Evolutionary conservation across 2,888 invertebrate genomes (phyloP), one percentile per base, ranked within the genome.

Genomic region (Cephus sareptanus): DNA sequence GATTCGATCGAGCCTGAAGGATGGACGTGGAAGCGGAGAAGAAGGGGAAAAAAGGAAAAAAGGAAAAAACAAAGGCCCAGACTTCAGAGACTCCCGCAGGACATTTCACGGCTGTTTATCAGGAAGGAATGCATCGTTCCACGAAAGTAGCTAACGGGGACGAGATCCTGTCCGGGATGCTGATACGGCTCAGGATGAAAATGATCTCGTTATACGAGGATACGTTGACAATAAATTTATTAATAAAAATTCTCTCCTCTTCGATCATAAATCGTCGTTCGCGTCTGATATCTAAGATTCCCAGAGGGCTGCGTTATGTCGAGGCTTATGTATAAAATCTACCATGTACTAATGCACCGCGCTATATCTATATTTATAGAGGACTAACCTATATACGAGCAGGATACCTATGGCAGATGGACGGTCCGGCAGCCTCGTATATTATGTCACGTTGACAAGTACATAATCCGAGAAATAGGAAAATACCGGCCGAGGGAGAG

Each of bases 251-350:
- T 75, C 69, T 71, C 23, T 15, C 15, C n/a, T 37, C 40, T 56
- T 56, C 23, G 77, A 68, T 75, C 31, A 75, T 78, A 78, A 78
- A 78, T 78, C 74, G 70, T 75, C 78, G 78, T 78, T 77, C 23
- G 37, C 35, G 69, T 75, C 75, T 15, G 69, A 75, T 75, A 77
- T 75, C 56, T 69, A 75, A 77, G 77, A 77, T 75, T 77, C 75
- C 77, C 74, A 56, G 23, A 15, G 23, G 40, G 23, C 9, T 56
- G 40, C 23, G 4, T 23, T 56, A 56, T 9, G 40, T 56, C 40
- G 40, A 23, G 40, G 6, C 40, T 56, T 56, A 23, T 56, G 40
- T 56, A 56, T 4, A 23, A 23, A 23, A 23, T 56, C 2, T 56
- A 9, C 40, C 6, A 23, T 56, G 40, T 56, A 56, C 40, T 6